A percentile compares a stretch with the other conserved stretches of the same genome.
These are phyloP conservation scores for Hippocampus zosterae DNA, from an alignment of 2,113 vertebrate species.

Conservation along the genomic window DNA sequence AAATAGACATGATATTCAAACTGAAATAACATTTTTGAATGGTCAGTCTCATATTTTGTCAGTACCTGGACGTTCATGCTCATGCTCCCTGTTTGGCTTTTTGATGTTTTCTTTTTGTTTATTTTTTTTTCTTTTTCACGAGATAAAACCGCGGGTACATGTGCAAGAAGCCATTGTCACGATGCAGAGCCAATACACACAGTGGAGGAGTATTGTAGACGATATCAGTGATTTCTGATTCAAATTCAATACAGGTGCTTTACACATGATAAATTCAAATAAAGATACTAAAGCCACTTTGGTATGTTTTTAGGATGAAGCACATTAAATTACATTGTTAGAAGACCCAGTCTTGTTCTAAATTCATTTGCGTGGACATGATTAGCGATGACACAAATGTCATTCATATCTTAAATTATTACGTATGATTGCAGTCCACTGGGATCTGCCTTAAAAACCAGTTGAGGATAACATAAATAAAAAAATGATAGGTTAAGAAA, in stretches of 20 bases:
- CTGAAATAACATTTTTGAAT: conserved; percentile 45
- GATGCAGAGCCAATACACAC: conserved; percentile 57
- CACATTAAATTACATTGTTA: conserved; percentile 28
- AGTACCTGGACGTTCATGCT: conserved; percentile 58
- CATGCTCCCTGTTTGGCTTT: conserved; percentile 36
- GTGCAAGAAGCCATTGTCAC: conserved; percentile 62
- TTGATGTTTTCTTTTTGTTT: conserved; percentile 11
- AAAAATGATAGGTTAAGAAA: conserved; percentile 34
- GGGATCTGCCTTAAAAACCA: conserved; percentile 57
- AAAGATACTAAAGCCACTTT: conserved; percentile 70
- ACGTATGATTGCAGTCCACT: conserved; percentile 59
- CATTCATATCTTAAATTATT: conserved; percentile 48
- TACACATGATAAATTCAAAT: conserved; percentile 52
- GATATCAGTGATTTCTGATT: conserved; percentile 65
- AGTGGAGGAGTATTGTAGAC: conserved; percentile 43
- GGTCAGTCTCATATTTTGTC: conserved; percentile 48
- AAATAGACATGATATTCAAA: conserved; percentile 53
- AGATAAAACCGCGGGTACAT: conserved; percentile 53
- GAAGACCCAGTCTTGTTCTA: conserved; percentile 51
- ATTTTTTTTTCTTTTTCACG: conserved; percentile 16
- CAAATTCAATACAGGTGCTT: conserved; percentile 63
- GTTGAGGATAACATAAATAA: conserved; percentile 58
- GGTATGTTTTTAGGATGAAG: conserved; percentile 60
- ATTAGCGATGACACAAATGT: conserved; percentile 58
- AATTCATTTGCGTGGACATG: conserved; percentile 56